These are phyloP conservation scores for Puffinus mauretanicus DNA, from an alignment of 2,113 vertebrate species.

Conservation along the genomic window DNA sequence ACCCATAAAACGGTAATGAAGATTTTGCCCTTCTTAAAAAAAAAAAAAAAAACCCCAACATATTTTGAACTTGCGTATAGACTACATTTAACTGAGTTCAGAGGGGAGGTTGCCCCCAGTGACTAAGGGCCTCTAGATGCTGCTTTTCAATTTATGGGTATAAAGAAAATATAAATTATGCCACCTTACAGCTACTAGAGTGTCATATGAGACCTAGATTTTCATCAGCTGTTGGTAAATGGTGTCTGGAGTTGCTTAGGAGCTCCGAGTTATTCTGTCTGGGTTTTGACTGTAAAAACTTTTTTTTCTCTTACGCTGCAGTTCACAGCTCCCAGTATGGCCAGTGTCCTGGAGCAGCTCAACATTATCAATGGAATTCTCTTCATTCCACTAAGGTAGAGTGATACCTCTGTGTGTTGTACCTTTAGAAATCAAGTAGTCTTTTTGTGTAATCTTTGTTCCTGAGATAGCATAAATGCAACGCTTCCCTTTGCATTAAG, in stretches of 20 bases:
- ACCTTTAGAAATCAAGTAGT: background rate
- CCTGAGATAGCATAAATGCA: background rate
- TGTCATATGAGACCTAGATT: rapidly evolving
- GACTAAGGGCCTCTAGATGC: background rate
- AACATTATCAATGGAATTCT: constrained; percentile 99
- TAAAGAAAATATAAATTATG: background rate
- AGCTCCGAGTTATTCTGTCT: background rate
- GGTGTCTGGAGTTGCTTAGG: background rate
- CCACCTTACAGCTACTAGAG: background rate
- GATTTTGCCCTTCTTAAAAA: background rate
- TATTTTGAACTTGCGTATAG: background rate
- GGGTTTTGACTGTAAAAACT: background rate
- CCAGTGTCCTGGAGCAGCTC: constrained; percentile 94
- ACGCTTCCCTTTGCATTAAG: background rate
- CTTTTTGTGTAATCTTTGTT: background rate
- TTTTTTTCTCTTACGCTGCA: background rate
- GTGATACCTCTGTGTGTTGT: background rate
- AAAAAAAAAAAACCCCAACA: background rate
- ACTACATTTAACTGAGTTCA: background rate
- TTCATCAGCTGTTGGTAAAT: background rate
- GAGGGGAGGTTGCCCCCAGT: background rate
- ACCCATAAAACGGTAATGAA: background rate
- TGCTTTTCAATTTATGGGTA: background rate
- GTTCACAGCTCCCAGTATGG: constrained; percentile 98
- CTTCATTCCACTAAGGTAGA: constrained; percentile 97